phyloP scores from a whole-genome alignment of 2,888 invertebrate genomes.

The Eubasilissa splendida region DNA sequence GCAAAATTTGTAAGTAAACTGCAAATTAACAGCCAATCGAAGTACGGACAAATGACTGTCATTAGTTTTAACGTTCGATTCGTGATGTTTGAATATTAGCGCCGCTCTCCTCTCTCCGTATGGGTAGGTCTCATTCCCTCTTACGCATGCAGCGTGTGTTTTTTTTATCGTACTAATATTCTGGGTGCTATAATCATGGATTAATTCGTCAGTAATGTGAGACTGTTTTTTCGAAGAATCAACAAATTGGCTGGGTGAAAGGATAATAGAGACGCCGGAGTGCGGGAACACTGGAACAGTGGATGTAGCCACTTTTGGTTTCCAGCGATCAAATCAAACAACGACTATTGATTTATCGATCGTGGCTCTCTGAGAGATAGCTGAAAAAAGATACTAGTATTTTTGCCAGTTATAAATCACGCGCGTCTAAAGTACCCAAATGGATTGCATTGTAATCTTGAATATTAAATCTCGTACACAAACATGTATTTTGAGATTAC shows the following conservation, averaged over 20 bases:
- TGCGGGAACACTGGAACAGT: not conserved
- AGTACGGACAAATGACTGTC: conserved; percentile 65
- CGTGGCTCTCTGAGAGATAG: no score
- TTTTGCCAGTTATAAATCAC: no score
- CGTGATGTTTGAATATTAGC: conserved; percentile 70
- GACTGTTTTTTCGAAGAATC: conserved; percentile 25
- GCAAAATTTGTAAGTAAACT: conserved; percentile 58
- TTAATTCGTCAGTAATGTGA: conserved; percentile 43
- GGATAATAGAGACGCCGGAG: not conserved
- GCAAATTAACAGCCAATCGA: conserved; percentile 59
- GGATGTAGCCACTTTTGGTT: not conserved
- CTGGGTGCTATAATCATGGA: conserved; percentile 39
- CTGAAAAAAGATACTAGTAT: no score
- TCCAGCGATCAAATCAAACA: no score
- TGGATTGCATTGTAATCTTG: no score
- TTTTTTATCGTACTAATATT: conserved; percentile 39
- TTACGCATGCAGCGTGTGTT: conserved; percentile 22
- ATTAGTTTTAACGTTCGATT: conserved; percentile 69
- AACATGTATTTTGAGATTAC: no score
- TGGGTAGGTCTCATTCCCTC: conserved; percentile 30
- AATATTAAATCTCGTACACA: no score
- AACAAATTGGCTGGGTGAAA: conserved; percentile 12
- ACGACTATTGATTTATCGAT: no score
- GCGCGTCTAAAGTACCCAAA: no score
- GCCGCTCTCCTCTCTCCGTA: conserved; percentile 36